Percentiles rank a stretch among this genome's conserved stretches.
These are phyloP conservation scores for Eristalis intricaria DNA, from an alignment of 2,888 invertebrate species.

Conservation along the genomic window DNA sequence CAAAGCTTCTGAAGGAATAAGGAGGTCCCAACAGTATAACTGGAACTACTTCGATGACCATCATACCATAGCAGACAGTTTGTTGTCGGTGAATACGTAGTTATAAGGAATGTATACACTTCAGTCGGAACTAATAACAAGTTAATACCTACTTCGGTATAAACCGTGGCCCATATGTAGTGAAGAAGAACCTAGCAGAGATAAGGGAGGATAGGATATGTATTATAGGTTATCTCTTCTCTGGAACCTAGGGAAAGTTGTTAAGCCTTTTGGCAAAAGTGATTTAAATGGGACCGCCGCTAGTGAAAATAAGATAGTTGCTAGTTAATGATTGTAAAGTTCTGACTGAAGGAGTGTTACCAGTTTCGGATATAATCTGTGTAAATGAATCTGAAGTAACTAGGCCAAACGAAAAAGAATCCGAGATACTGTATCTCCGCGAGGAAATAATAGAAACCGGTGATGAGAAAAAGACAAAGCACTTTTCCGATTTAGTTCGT, in stretches of 20 bases:
- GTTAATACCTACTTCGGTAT: not conserved
- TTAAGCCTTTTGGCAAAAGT: not conserved
- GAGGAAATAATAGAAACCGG: not conserved
- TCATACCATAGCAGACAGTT: constrained; percentile 24
- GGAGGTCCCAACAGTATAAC: not conserved
- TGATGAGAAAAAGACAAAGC: not conserved
- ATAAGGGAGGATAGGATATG: not conserved
- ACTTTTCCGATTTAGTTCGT: not conserved
- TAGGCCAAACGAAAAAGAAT: not conserved
- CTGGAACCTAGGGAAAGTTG: not conserved
- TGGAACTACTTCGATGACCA: constrained; percentile 6
- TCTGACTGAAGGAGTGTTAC: not conserved
- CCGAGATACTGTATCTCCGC: not conserved
- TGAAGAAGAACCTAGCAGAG: not conserved
- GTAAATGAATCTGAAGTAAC: not conserved
- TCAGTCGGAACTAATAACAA: constrained; percentile 64
- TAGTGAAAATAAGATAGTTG: not conserved
- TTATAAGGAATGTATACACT: constrained; percentile 73
- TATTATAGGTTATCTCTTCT: no score
- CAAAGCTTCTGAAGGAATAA: not conserved
- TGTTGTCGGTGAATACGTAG: constrained; percentile 71
- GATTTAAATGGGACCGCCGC: not conserved
- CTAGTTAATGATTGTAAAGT: not conserved
- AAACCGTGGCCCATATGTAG: not conserved
- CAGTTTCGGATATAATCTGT: not conserved